A percentile compares a stretch with the other conserved stretches of the same genome.
phyloP scores from a whole-genome alignment of 53 echinoderm and acorn worm genomes.

The Actinopyga echinites region DNA sequence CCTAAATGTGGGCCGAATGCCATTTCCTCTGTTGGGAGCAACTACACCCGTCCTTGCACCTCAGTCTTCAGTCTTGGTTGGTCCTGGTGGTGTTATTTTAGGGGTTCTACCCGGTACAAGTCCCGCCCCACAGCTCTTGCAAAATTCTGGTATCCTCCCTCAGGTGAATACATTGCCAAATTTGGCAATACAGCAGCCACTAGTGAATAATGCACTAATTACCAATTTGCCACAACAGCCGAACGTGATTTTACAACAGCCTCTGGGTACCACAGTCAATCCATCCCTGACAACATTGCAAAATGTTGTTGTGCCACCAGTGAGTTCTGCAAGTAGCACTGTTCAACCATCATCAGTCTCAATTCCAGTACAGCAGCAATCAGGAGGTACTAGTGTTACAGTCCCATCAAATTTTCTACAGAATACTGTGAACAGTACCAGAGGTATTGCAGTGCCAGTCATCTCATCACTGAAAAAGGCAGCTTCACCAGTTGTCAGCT shows the following conservation, averaged over 20 bases:
- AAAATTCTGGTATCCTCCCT: neutral
- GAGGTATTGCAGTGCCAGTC: no score
- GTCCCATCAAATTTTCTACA: neutral
- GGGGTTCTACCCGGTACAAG: neutral
- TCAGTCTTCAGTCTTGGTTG: neutral
- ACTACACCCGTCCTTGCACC: neutral
- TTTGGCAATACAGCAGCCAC: neutral
- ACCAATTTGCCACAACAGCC: neutral
- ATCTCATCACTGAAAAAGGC: no score
- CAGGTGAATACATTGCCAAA: neutral
- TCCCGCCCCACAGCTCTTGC: neutral
- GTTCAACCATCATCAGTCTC: neutral
- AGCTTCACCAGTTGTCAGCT: no score
- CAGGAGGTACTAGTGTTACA: neutral
- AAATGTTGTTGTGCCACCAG: neutral
- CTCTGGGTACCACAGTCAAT: neutral
- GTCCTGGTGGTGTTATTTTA: neutral
- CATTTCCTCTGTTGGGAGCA: no score
- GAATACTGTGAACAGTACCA: no score
- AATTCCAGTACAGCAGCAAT: neutral
- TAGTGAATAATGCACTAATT: neutral
- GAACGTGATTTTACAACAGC: no score
- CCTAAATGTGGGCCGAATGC: no score
- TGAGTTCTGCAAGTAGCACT: neutral
- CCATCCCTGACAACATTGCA: neutral